Evolutionary conservation across 2,797 vertebrate genomes (phyloP).

Genomic region (Thripadectes ignobilis): DNA sequence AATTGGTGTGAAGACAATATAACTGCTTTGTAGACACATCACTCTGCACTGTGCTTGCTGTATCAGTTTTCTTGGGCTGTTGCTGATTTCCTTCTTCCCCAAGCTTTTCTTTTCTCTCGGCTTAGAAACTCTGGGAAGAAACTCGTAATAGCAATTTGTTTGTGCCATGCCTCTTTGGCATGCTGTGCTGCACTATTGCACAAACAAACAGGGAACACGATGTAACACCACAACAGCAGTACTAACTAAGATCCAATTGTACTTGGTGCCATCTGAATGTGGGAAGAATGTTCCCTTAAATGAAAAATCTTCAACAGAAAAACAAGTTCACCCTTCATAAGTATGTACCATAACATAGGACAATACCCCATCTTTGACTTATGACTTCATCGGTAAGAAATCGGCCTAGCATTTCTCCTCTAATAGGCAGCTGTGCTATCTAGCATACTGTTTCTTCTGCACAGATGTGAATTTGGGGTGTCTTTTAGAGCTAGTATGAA

Average conservation of each 20-base stretch:
- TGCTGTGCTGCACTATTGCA: rapidly evolving
- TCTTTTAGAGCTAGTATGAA: background rate
- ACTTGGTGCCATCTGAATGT: background rate
- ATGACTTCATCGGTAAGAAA: background rate
- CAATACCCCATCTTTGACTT: background rate
- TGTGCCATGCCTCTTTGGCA: background rate
- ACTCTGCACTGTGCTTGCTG: background rate
- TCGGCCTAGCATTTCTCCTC: background rate
- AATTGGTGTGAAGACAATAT: background rate
- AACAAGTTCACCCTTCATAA: slow-evolving; percentile 19
- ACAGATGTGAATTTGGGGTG: background rate
- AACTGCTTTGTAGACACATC: background rate
- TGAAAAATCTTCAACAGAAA: background rate
- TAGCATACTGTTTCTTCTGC: background rate
- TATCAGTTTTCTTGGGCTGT: background rate
- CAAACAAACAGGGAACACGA: slow-evolving; percentile 23
- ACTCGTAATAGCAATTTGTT: background rate
- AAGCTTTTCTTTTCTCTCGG: background rate
- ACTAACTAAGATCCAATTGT: slow-evolving; percentile 34
- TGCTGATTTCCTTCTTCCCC: background rate
- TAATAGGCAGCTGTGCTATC: background rate
- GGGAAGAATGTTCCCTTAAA: slow-evolving; percentile 29
- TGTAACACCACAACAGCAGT: slow-evolving; percentile 3
- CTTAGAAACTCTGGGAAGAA: background rate
- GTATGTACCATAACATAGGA: background rate